phyloP scores from a whole-genome alignment of 2,797 vertebrate species.

The Buphagus erythrorhynchus region DNA sequence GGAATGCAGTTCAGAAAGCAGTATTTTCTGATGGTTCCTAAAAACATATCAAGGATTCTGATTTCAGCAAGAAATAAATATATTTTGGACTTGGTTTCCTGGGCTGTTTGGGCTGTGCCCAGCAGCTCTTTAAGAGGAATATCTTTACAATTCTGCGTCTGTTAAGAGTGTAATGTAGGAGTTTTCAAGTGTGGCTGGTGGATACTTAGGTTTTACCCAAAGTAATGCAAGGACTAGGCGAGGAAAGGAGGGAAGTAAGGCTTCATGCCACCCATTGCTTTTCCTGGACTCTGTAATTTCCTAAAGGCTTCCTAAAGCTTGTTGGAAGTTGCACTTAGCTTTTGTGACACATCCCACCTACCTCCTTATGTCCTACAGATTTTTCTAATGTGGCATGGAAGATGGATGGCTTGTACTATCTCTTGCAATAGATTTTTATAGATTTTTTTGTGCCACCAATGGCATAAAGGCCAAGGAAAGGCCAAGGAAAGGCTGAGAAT shows the following conservation, averaged over 20 bases:
- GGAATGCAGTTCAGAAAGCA: background rate
- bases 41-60: background rate
- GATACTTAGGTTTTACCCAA: background rate
- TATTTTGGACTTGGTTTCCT: background rate
- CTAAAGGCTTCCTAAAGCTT: background rate
- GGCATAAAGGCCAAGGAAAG: background rate
- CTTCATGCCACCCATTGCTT: background rate
- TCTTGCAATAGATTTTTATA: background rate
- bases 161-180: background rate
- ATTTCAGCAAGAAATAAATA: background rate
- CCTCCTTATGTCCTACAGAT: background rate
- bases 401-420: background rate
- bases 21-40: background rate
- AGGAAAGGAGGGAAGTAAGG: background rate
- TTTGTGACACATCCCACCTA: background rate
- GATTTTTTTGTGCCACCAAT: background rate
- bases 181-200: background rate
- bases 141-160: background rate
- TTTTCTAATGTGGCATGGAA: background rate
- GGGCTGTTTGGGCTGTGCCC: background rate
- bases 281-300: background rate
- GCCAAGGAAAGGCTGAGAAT: background rate
- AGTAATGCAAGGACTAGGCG: background rate
- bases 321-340: background rate
- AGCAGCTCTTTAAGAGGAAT: background rate